Base-by-base conservation (phyloP, 1,140 invertebrate species). In the Epicauta chinensis region DNA sequence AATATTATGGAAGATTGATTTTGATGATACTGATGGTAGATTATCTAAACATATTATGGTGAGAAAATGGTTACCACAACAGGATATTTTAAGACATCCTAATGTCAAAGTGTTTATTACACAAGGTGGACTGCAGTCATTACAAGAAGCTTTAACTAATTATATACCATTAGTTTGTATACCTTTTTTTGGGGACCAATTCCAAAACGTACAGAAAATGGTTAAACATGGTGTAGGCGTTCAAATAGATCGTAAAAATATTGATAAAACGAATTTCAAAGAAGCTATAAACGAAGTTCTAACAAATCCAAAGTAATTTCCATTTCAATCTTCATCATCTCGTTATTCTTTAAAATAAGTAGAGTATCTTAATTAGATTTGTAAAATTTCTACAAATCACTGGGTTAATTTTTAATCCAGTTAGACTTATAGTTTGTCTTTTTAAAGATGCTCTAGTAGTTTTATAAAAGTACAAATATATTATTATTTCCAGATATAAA, bases 21-120 rank as follows among this genome's bases (percentile, higher is more conserved):
- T n/a, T 37, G 75, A 77, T 10, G 43, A 40, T 46, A 52, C 60
- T 3, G 63, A 65, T 30, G 61, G 68, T 16, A 55, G 7, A 67
- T 67, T 66, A 69, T 73, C 62, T 65, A 59, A 73, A 6, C 55
- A 67, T 16, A 64, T 72, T 7, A 45, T 56, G 12, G 60, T 43
- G 2, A 13, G 7, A n/a, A n/a, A 68, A 37, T 80, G 77, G 77
- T 34, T 78, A 13, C 75, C 77, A 3, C 78, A 79, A 58, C 72
- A 71, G 42, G 74, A 74, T 50, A 60, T 80, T 37, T 58, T 79
- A 16, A 68, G 32, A 11, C 72, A 76, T 57, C 54, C 62, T n/a
- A 65, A 70, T 38, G 37, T 66, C 6, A 63, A 65, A 59, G 42
- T 73, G 4, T 76, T 77, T 53, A 65, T 77, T 6, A 72, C 69